phyloP scores from a whole-genome alignment of 2,113 vertebrate species.

The Myrmecobius fasciatus region DNA sequence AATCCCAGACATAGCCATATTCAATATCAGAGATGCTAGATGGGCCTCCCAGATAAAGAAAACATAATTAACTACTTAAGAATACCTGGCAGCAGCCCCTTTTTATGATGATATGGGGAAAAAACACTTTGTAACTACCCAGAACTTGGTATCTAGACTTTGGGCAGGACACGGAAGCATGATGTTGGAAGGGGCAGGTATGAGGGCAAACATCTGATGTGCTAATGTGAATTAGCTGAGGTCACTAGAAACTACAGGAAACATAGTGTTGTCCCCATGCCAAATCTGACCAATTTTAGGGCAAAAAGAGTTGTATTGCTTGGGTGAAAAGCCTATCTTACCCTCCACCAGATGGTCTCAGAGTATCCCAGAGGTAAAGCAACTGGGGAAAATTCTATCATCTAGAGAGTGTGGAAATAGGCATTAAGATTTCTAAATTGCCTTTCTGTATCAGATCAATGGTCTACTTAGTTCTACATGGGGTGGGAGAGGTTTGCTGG shows the following conservation, averaged over 20 bases:
- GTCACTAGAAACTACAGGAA: not conserved
- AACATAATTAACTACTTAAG: not conserved
- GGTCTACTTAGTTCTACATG: not conserved
- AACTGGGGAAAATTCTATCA: not conserved
- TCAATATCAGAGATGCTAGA: not conserved
- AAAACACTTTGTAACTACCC: not conserved
- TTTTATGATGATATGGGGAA: not conserved
- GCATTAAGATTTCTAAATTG: not conserved
- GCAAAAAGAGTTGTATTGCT: not conserved
- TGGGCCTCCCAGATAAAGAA: not conserved
- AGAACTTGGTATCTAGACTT: not conserved
- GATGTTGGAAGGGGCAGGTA: not conserved
- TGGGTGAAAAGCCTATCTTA: not conserved
- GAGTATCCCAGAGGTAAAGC: not conserved
- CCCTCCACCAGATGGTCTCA: not conserved
- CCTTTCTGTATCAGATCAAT: not conserved
- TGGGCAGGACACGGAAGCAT: not conserved
- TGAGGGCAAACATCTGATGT: not conserved
- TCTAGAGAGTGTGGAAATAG: not conserved
- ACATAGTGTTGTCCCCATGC: not conserved
- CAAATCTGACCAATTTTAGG: not conserved
- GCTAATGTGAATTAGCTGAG: not conserved
- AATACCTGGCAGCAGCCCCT: not conserved
- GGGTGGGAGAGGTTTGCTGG: not conserved
- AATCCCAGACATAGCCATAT: not conserved